Base-by-base conservation (phyloP, 2,888 invertebrate genomes). In the Mythimna vitellina region DNA sequence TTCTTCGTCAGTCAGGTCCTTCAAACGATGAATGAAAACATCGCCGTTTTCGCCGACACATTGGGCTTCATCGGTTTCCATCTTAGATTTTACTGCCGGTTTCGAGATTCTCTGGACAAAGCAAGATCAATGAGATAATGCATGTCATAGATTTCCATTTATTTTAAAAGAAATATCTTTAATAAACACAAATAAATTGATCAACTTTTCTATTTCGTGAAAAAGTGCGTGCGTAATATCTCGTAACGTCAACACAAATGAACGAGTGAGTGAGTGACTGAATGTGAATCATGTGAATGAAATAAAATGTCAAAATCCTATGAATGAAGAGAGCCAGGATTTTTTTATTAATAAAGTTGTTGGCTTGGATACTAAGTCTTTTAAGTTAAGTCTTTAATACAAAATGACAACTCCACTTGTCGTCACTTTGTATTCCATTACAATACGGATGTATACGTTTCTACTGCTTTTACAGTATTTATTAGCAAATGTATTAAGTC, bases 1-100 rank as follows among this genome's bases (percentile, higher is more conserved):
- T 86, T 98, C 98, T 65, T 97, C 97, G 0, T 94, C 93, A 0
- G 97, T 94, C n/a, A 97, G 89, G 53, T 91, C 90, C 89, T 97
- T 97, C 67, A 96, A 87, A 0, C 94, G 93, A 80, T 96, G 95
- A 35, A 92, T 79, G 78, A 94, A 94, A 60, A 91, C 63, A 73
- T 94, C 93, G 53, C 89, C 90, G 78, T 89, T 91, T 4, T 81
- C 84, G 42, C 78, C 86, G 46, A 88, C 67, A 75, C 56, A 76
- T 68, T 87, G 82, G 63, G 54, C 67, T 89, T 91, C 88, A 95
- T 96, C 96, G 29, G 80, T 85, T 87, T 95, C 92, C 95, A 96
- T 96, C 95, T 56, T 75, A 62, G 29, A 32, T 20, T 65, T 51
- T 42, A 25, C 8, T 32, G 9, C 61, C 9, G 14, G 8, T 3